phyloP scores from a whole-genome alignment of 1,140 invertebrate genomes.

The Scaptodrosophila lebanonensis region DNA sequence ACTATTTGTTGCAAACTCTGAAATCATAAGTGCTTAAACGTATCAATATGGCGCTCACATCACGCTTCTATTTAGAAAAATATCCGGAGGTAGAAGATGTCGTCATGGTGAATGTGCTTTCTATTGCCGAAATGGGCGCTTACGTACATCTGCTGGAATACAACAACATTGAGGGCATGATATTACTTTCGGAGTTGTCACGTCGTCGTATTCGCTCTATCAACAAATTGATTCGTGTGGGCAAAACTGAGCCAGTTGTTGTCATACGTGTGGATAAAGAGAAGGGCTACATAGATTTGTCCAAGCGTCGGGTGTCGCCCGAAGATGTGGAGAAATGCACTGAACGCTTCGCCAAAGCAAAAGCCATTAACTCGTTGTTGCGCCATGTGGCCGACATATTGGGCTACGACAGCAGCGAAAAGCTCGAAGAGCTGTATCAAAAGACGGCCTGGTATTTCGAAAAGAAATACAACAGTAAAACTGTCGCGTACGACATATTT shows the following conservation, averaged over 20 bases:
- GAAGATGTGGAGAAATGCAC: conserved; percentile 99
- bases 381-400: conserved; percentile 97
- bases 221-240: conserved; percentile 99
- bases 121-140: conserved; percentile 99
- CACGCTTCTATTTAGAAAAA: conserved; percentile 98
- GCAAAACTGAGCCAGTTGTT: conserved; percentile 98
- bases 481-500: conserved; percentile 97
- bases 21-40: neutral
- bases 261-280: conserved; percentile 99
- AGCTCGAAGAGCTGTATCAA: conserved; percentile 96
- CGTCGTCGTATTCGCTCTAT: conserved; percentile 98
- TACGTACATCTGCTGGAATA: conserved; percentile 99
- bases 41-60: conserved; percentile 90
- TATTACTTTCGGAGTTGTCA: conserved; percentile 96
- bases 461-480: conserved; percentile 96
- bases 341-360: conserved; percentile 98
- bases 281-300: conserved; percentile 99
- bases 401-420: conserved; percentile 92
- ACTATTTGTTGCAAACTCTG: conserved; percentile 7
- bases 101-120: conserved; percentile 99
- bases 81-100: conserved; percentile 99
- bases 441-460: conserved; percentile 99
- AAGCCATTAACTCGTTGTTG: conserved; percentile 98
- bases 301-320: conserved; percentile 97
- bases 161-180: conserved; percentile 99